Conservation (phyloP, 1,140 invertebrate species). For the Drosophila pseudoananassae region DNA sequence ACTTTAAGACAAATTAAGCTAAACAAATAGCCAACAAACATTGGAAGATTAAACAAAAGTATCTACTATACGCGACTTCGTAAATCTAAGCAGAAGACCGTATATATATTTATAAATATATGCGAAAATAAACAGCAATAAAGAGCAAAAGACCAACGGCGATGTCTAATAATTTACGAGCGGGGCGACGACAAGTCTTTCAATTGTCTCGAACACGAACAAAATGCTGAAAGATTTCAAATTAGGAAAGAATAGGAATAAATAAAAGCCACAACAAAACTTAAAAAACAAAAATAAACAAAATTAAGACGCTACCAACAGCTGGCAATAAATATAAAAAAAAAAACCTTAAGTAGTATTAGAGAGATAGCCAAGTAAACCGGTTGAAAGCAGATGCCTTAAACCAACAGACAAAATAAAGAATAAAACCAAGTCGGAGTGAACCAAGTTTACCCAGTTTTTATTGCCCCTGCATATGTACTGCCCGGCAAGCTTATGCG, state of each 20-base stretch:
- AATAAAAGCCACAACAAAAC: slow-evolving; percentile 15
- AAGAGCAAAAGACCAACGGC: slow-evolving; percentile 15
- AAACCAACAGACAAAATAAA: slow-evolving; percentile 16
- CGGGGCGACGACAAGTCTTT: slow-evolving; percentile 46
- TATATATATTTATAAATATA: neutral
- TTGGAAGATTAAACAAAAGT: slow-evolving; percentile 28
- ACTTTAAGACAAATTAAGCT: slow-evolving; percentile 51
- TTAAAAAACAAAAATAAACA: slow-evolving; percentile 34
- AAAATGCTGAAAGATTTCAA: slow-evolving; percentile 30
- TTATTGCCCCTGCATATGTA: slow-evolving; percentile 37
- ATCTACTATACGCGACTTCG: slow-evolving; percentile 5
- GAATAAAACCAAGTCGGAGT: slow-evolving; percentile 24
- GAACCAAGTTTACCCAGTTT: slow-evolving; percentile 60
- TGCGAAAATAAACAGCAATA: slow-evolving; percentile 8
- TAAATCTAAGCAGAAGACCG: slow-evolving; percentile 17
- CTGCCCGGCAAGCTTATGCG: slow-evolving; percentile 41
- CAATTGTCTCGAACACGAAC: slow-evolving; percentile 26
- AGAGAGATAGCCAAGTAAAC: slow-evolving; percentile 38
- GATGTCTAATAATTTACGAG: slow-evolving; percentile 32
- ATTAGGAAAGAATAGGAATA: slow-evolving; percentile 18
- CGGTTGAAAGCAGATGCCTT: slow-evolving; percentile 55
- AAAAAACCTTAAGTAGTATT: slow-evolving; percentile 53
- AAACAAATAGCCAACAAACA: slow-evolving; percentile 34
- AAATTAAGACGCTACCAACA: slow-evolving; percentile 31
- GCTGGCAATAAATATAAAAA: slow-evolving; percentile 58